Percentiles rank a stretch among this genome's conserved stretches.
phyloP scores from a whole-genome alignment of 1,140 invertebrate species.

The Arion vulgaris region DNA sequence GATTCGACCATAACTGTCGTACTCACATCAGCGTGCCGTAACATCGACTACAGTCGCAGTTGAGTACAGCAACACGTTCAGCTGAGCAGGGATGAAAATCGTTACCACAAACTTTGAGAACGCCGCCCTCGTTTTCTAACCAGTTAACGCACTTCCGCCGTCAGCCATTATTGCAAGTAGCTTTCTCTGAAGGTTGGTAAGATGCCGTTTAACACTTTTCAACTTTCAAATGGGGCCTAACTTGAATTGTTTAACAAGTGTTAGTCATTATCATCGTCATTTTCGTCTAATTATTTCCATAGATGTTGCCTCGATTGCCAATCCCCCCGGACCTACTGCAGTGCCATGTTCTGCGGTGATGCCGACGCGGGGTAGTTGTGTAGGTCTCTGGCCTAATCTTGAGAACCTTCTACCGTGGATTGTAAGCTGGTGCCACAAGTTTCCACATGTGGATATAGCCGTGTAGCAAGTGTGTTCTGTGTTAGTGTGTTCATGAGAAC shows the following conservation, averaged over 20 bases:
- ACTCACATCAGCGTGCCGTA: neutral
- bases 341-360: neutral
- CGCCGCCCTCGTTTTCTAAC: conserved; percentile 17
- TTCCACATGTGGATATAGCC: neutral
- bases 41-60: too few species aligned
- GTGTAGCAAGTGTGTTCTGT: neutral
- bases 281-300: too few species aligned
- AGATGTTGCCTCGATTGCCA: neutral
- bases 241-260: too few species aligned
- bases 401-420: neutral
- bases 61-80: conserved; percentile 9
- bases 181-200: neutral
- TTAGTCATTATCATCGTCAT: neutral
- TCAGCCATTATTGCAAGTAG: conserved; percentile 31
- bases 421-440: neutral
- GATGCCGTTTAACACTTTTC: neutral
- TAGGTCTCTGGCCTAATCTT: neutral
- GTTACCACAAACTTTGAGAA: neutral
- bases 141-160: conserved; percentile 26
- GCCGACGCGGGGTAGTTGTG: neutral
- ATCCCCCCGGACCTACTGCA: neutral
- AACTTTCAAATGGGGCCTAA: too few species aligned
- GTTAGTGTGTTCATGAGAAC: neutral
- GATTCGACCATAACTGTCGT: neutral
- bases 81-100: conserved; percentile 18